These are phyloP conservation scores for Hestina assimilis DNA, from an alignment of 1,140 invertebrate species.

Conservation along the genomic window DNA sequence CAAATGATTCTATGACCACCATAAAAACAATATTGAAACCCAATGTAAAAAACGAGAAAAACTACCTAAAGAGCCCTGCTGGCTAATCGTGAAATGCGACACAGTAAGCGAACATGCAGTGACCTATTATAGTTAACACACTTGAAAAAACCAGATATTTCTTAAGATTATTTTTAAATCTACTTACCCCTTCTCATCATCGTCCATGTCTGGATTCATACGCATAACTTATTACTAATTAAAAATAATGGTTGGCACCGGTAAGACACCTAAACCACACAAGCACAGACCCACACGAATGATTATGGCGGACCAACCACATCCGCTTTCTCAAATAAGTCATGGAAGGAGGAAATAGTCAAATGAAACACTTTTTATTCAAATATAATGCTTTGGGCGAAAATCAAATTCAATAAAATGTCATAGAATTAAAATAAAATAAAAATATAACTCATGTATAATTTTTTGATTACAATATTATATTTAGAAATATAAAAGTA, in stretches of 20 bases:
- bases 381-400: neutral
- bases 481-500: slow-evolving; percentile 10
- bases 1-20: slow-evolving; percentile 19
- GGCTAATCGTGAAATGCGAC: slow-evolving; percentile 75
- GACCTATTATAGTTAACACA: slow-evolving; percentile 74
- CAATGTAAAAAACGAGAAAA: slow-evolving; percentile 20
- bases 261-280: slow-evolving; percentile 78
- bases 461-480: too few species aligned
- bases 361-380: slow-evolving; percentile 14
- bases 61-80: slow-evolving; percentile 47
- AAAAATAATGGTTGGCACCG: slow-evolving; percentile 79
- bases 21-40: slow-evolving; percentile 25
- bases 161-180: slow-evolving; percentile 43
- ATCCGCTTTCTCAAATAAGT: slow-evolving; percentile 75
- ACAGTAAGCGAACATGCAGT: slow-evolving; percentile 77
- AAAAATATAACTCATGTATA: neutral
- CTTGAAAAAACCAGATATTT: slow-evolving; percentile 30
- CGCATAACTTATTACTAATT: slow-evolving; percentile 80
- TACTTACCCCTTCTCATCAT: slow-evolving; percentile 79
- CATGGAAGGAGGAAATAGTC: slow-evolving; percentile 65
- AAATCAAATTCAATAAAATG: too few species aligned
- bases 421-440: neutral
- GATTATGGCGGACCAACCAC: slow-evolving; percentile 79
- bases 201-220: slow-evolving; percentile 80
- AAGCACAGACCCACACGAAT: slow-evolving; percentile 79